phyloP scores from a whole-genome alignment of 1,140 invertebrate species.

The Periplaneta americana region DNA sequence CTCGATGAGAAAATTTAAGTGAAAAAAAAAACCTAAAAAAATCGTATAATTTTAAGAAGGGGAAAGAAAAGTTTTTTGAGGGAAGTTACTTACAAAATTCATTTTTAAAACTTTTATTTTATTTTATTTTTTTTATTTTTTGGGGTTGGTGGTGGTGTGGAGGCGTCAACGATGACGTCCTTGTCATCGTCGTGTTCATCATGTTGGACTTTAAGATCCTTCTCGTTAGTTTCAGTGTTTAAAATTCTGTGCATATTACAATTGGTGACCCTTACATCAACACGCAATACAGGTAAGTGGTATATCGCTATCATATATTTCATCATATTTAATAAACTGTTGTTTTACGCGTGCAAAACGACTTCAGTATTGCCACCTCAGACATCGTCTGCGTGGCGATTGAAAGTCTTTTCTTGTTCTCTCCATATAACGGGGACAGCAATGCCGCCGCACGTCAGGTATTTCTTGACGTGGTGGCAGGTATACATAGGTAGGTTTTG shows the following conservation, averaged over 20 bases:
- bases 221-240: not conserved
- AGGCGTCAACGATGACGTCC: not conserved
- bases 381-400: not conserved
- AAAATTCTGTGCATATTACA: not conserved
- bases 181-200: not conserved
- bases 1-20: not conserved
- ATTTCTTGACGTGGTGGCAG: not conserved
- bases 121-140: not conserved
- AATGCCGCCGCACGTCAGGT: too few species aligned
- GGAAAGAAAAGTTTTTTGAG: not conserved
- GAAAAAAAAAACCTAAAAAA: not conserved
- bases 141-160: not conserved
- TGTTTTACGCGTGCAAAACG: too few species aligned
- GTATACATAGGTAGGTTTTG: too few species aligned
- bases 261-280: not conserved
- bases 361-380: too few species aligned
- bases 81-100: too few species aligned
- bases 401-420: too few species aligned
- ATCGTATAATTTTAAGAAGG: not conserved
- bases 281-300: not conserved
- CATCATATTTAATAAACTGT: too few species aligned
- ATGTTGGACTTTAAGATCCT: not conserved
- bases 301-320: too few species aligned
- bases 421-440: not conserved
- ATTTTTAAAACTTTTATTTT: not conserved